Evolutionary conservation across 2,888 invertebrate species (phyloP).

Genomic region (Sarcophaga variegata): DNA sequence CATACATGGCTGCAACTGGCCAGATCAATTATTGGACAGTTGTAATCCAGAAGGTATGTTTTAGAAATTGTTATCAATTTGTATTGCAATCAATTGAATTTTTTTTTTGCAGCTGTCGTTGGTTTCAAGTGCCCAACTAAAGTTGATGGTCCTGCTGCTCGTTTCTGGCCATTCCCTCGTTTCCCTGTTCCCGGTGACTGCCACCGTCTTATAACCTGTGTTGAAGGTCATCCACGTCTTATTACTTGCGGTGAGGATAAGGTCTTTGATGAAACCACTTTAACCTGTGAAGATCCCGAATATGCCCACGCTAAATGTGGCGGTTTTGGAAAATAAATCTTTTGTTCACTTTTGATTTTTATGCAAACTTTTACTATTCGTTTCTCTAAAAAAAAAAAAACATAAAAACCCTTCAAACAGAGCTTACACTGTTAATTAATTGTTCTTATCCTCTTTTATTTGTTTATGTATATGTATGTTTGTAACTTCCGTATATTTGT

Average conservation of each 20-base stretch:
- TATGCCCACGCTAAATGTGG: slow-evolving; percentile 78
- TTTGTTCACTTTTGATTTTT: background rate
- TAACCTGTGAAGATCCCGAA: slow-evolving; percentile 89
- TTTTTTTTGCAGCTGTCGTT: slow-evolving; percentile 86
- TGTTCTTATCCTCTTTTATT: background rate
- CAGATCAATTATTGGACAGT: slow-evolving; percentile 91
- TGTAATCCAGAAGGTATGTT: slow-evolving; percentile 93
- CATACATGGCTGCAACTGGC: slow-evolving; percentile 96
- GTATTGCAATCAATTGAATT: background rate
- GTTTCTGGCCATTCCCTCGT: slow-evolving; percentile 96
- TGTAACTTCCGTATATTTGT: slow-evolving; percentile 54
- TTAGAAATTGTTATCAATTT: background rate
- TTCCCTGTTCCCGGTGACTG: slow-evolving; percentile 94
- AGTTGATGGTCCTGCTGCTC: slow-evolving; percentile 91
- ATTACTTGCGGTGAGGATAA: slow-evolving; percentile 94
- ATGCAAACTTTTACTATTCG: slow-evolving; percentile 38
- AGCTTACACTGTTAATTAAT: too few relatives aligned
- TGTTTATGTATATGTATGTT: slow-evolving; percentile 21
- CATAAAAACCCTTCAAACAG: too few relatives aligned
- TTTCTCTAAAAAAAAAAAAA: slow-evolving; percentile 29
- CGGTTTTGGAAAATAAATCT: slow-evolving; percentile 76
- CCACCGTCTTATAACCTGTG: slow-evolving; percentile 93
- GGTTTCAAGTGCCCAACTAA: slow-evolving; percentile 96
- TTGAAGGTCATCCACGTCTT: slow-evolving; percentile 93
- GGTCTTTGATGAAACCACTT: slow-evolving; percentile 91